Base-by-base conservation (phyloP, 2,888 invertebrate species). In the Mechanitis mazaeus region DNA sequence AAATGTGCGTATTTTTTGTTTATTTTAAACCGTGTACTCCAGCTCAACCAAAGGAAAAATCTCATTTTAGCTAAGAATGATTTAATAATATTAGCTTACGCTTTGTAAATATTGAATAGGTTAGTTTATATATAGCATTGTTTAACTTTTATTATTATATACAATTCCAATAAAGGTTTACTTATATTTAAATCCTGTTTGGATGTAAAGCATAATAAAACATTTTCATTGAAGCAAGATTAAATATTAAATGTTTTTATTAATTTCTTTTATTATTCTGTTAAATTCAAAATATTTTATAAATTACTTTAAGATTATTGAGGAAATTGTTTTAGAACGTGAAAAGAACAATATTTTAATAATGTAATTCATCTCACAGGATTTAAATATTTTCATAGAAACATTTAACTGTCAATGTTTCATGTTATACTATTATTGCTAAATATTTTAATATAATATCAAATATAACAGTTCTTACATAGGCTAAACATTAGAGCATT, bases 11-110 rank as follows among this genome's bases (percentile, higher is more conserved):
- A 55, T 50, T 12, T 50, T 47, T 38, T n/a, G 28, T 45, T 9
- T 47, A 31, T 56, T 56, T 59, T 12, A 42, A 33, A 42, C 31
- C 45, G 46, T 50, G 45, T 58, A 55, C 57, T 61, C 57, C 56
- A 68, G 66, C 66, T 59, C 60, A 68, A 71, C 71, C 72, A 71
- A 73, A 69, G 68, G 70, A 69, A 72, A 68, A 77, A 79, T 79
- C 79, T 79, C 79, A 79, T 66, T 55, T 68, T 73, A 73, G 65
- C 20, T 77, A 71, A 70, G 73, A 68, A 76, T 69, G 69, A 71
- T 71, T 69, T 62, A 33, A 55, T 62, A 63, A 60, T 61, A 45
- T 54, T 56, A 54, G 20, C 20, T 46, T 61, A 47, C 59, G 56
- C 12, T 58, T 54, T 58, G 58, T 60, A 64, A 45, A 61, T 64